Evolutionary conservation across 2,797 vertebrate genomes (phyloP), one percentile per base, ranked within the genome.

Genomic region (Craterocephalus amniculus): DNA sequence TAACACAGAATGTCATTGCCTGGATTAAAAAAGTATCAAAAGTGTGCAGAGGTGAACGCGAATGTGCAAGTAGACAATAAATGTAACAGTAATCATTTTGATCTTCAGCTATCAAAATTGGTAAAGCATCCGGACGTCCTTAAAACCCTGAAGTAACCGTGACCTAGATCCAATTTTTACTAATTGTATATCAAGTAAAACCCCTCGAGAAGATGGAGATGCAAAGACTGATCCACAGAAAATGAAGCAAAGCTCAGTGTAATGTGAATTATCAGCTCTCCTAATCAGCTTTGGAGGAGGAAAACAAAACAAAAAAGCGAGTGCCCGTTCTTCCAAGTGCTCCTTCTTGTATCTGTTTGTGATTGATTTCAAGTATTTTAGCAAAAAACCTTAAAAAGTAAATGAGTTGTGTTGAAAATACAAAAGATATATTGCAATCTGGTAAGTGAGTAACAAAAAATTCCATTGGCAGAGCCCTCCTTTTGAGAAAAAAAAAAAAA

Each of bases 401-500:
- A 59, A 75, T 71, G 49, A 80, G 74, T 74, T 63, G 38, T 75
- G 70, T 79, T 63, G 69, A 66, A 76, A 54, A 59, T 18, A 64
- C 35, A 11, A 60, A 70, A 72, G 72, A 88, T 75, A 79, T 83
- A 87, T 86, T 87, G 85, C 78, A 45, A 55, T 83, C 71, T 78
- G 63, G 81, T 20, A 26, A 60, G 62, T 59, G 55, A 72, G 62
- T 58, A 16, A 74, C 48, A 61, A 74, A 67, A 72, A 70, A 51
- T 36, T 63, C 65, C 72, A 72, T 58, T 40, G 70, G 75, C 65
- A 81, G 76, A 90, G 85, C 79, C 74, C 84, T 85, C 78, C 70
- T 86, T 74, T 81, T 64, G 49, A 80, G 77, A 85, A 87, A 79
- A 56, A 7, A 67, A 38, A 56, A 32, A 58, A 81, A 86, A 83